Percentiles rank a stretch among this genome's conserved stretches.
These are phyloP conservation scores for Trimorus sp. DNA, from an alignment of 2,888 invertebrate species.

Conservation along the genomic window DNA sequence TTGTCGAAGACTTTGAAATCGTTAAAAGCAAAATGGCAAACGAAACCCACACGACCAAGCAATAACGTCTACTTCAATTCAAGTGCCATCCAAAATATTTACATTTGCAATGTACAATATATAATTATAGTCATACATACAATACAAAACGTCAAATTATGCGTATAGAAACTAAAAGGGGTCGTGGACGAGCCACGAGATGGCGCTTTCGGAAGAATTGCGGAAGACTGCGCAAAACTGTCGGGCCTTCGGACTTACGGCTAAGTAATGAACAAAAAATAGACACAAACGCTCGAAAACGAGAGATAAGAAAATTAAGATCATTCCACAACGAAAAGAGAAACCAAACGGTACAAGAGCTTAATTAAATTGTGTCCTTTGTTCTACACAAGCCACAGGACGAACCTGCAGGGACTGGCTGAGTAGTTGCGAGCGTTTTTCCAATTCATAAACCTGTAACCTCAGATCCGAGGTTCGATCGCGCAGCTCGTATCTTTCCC, in stretches of 20 bases:
- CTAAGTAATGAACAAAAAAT: not conserved
- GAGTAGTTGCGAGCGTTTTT: slow-evolving; percentile 81
- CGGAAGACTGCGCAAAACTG: too few relatives aligned
- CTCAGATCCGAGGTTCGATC: slow-evolving; percentile 81
- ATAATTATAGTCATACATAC: slow-evolving; percentile 33
- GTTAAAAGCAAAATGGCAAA: slow-evolving; percentile 36
- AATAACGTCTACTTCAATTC: slow-evolving; percentile 40
- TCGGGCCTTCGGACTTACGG: too few relatives aligned
- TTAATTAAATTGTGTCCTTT: slow-evolving; percentile 36
- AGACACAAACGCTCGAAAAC: slow-evolving; percentile 36
- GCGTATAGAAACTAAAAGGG: slow-evolving; percentile 22
- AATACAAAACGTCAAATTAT: slow-evolving; percentile 24
- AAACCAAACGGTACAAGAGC: slow-evolving; percentile 41
- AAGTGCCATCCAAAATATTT: slow-evolving; percentile 49
- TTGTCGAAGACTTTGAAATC: not conserved
- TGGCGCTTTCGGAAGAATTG: not conserved
- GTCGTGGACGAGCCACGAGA: not conserved
- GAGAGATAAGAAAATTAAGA: slow-evolving; percentile 40
- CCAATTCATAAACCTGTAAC: slow-evolving; percentile 82
- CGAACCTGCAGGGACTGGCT: slow-evolving; percentile 81
- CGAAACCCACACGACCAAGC: slow-evolving; percentile 22
- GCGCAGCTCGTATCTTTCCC: slow-evolving; percentile 81
- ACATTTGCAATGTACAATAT: slow-evolving; percentile 39
- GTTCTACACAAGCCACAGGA: slow-evolving; percentile 79
- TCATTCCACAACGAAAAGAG: slow-evolving; percentile 55